Evolutionary conservation across 2,888 invertebrate species (phyloP), one percentile per base, ranked within the genome.

Genomic region (Luffia ferchaultella): DNA sequence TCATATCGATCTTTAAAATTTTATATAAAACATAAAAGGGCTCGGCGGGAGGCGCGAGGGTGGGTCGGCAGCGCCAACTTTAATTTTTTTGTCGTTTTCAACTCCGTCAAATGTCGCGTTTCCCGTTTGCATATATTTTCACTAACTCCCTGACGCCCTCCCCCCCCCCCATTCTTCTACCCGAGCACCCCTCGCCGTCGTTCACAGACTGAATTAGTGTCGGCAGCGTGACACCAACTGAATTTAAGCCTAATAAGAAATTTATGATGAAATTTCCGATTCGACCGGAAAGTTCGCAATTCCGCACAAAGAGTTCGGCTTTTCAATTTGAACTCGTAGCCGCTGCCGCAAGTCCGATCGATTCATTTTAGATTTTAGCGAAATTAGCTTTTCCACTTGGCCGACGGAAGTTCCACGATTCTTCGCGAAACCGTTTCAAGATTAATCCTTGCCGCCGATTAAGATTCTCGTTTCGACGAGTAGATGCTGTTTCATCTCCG

Each of bases 181-280:
- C n/a, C n/a, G n/a, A 12, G 30, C 72, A 20, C 42, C 50, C 67
- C 67, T 65, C 68, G 70, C 70, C 78, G 79, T 78, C 80, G 76
- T 70, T 80, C 73, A 73, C 73, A 74, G 77, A 82, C 78, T 74
- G 82, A 77, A 82, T 83, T 83, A 82, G 79, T 79, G 82, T 83
- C 82, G 74, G 82, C 82, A 76, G 72, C 76, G 77, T 79, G 82
- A 82, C 82, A 82, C 78, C 80, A 76, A 83, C 79, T 74, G 77
- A 82, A 77, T 82, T 82, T 80, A 76, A 80, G 74, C 82, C 64
- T 80, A 78, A 80, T 83, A 82, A 80, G 76, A 79, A 82, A 83
- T 83, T 83, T 83, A 83, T 83, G 80, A 80, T 80, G 83, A 80
- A 76, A 78, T 82, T 79, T 80, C 78, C 78, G 70, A 83, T 83